These are phyloP conservation scores for Perodicticus potto DNA, from an alignment of 2,797 vertebrate genomes.

Conservation along the genomic window DNA sequence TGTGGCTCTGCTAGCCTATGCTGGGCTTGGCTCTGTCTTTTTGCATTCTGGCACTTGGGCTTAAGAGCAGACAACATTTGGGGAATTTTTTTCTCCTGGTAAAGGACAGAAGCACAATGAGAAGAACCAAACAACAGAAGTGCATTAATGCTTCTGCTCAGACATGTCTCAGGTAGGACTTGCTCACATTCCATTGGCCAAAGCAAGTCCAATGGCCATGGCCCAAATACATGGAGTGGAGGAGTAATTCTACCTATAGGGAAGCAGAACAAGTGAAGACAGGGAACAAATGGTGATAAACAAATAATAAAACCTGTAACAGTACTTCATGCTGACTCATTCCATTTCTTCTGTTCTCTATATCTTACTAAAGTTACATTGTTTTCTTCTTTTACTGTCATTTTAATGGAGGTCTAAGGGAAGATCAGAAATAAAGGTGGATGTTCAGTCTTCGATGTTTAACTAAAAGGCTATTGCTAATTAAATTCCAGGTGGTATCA, in stretches of 20 bases:
- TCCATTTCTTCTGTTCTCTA: background rate
- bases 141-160: background rate
- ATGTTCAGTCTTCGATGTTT: background rate
- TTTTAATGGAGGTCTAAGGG: background rate
- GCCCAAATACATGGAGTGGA: background rate
- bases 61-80: constrained; percentile 37
- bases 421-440: background rate
- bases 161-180: background rate
- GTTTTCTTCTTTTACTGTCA: constrained; percentile 14
- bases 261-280: background rate
- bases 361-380: constrained; percentile 1
- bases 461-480: constrained; percentile 12
- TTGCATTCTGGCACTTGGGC: background rate
- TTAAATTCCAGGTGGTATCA: background rate
- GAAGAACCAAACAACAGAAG: background rate
- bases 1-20: background rate
- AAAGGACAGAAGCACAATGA: constrained; percentile 10
- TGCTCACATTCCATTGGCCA: constrained; percentile 18
- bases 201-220: constrained; percentile 26
- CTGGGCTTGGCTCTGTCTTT: background rate
- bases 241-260: background rate
- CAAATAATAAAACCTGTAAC: constrained; percentile 4
- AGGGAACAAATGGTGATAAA: constrained; percentile 6
- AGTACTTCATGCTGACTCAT: background rate
- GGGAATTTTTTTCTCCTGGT: constrained; percentile 1